A percentile compares a stretch with the other conserved stretches of the same genome.
Conservation (phyloP, 2,888 invertebrate genomes). For the Conistra vaccinii region DNA sequence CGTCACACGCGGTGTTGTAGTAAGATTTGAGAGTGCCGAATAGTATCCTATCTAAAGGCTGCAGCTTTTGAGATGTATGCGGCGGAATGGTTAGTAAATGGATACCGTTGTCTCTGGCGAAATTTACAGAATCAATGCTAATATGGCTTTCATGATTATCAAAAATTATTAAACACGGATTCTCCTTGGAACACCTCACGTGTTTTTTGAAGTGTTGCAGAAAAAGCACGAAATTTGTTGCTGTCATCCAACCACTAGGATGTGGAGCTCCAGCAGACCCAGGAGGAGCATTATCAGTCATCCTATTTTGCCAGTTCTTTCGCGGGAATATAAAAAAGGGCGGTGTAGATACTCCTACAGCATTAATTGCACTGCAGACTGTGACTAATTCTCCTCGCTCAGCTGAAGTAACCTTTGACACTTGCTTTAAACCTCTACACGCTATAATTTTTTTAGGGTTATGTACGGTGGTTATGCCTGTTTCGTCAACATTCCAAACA, state of each 20-base stretch:
- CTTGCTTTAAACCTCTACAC: constrained; percentile 3
- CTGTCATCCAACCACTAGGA: constrained; percentile 12
- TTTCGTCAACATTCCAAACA: constrained; percentile 10
- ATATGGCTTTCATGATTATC: constrained; percentile 12
- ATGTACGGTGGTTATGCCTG: constrained; percentile 2
- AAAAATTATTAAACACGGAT: constrained; percentile 1
- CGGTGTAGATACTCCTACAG: neutral
- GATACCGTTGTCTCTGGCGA: neutral
- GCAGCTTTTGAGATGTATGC: no score
- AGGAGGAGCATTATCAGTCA: constrained; percentile 2
- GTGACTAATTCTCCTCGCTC: constrained; percentile 10
- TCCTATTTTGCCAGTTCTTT: constrained; percentile 1
- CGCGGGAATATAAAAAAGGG: constrained; percentile 5
- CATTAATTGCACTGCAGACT: constrained; percentile 12
- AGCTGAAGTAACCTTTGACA: constrained; percentile 4
- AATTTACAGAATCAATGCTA: constrained; percentile 11
- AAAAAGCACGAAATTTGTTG: constrained; percentile 1
- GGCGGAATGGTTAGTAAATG: neutral
- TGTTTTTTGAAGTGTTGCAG: constrained; percentile 4
- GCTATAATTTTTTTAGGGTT: constrained; percentile 5
- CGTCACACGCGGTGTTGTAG: neutral
- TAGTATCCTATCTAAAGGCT: constrained; percentile 5
- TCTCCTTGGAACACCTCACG: neutral
- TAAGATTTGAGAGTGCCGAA: constrained; percentile 5
- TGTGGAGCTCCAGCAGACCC: constrained; percentile 3